Evolutionary conservation across 2,797 vertebrate species (phyloP).

Genomic region (Pseudotriccus pelzelni): DNA sequence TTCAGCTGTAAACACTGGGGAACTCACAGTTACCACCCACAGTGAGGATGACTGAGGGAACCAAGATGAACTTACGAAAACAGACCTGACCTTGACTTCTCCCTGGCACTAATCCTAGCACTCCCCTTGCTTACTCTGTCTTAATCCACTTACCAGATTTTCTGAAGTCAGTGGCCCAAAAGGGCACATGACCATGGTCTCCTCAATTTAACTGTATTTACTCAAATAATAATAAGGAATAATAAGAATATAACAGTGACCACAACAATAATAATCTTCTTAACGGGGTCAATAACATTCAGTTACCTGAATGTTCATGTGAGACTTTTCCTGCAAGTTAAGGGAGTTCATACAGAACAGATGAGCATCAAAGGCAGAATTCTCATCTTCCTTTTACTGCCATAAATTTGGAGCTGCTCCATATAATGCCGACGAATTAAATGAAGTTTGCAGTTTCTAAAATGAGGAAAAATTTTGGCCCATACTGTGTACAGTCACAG

Average conservation of each 20-base stretch:
- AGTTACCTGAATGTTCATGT: neutral
- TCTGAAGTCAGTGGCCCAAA: neutral
- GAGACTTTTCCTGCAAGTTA: neutral
- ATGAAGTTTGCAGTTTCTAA: neutral
- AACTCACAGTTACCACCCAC: slow-evolving; percentile 36
- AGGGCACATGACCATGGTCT: neutral
- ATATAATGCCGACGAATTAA: neutral
- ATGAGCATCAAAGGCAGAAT: neutral
- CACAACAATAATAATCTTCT: neutral
- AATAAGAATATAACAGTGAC: neutral
- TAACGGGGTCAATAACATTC: neutral
- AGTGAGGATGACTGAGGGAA: neutral
- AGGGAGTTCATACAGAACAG: neutral
- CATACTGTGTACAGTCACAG: neutral
- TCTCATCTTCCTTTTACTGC: neutral
- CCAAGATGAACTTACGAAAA: slow-evolving; percentile 25
- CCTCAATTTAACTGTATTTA: neutral
- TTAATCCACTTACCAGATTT: neutral
- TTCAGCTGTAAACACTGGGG: slow-evolving; percentile 20
- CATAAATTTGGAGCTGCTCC: neutral
- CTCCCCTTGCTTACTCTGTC: neutral
- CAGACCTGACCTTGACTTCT: slow-evolving; percentile 22
- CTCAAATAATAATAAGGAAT: neutral
- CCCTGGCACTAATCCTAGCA: neutral
- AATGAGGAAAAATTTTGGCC: neutral